Percentiles rank a stretch among this genome's conserved stretches.
phyloP scores from a whole-genome alignment of 2,888 invertebrate genomes.

The Sarcophaga caerulescens region DNA sequence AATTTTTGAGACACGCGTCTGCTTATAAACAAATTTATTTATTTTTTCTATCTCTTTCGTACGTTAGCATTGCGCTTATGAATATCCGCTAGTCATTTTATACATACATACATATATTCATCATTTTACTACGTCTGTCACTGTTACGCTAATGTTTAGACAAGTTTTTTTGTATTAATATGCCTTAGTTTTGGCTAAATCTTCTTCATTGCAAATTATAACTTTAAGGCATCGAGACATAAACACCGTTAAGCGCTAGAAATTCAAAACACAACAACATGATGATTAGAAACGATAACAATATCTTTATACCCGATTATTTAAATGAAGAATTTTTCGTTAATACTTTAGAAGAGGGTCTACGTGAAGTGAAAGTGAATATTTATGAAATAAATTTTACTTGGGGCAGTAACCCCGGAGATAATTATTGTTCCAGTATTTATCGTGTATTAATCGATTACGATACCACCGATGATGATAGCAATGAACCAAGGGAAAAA shows the following conservation, averaged over 20 bases:
- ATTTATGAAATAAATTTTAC: conserved; percentile 73
- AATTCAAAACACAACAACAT: conserved; percentile 28
- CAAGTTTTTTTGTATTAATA: not conserved
- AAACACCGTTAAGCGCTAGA: too few species aligned
- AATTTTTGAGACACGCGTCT: conserved; percentile 12
- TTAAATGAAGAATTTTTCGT: conserved; percentile 74
- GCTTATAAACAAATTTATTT: not conserved
- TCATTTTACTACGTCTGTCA: not conserved
- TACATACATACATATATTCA: not conserved
- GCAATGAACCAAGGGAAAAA: conserved; percentile 43
- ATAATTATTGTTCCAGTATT: conserved; percentile 79
- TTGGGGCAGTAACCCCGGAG: conserved; percentile 77
- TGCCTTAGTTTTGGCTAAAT: conserved; percentile 32
- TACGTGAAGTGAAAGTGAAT: conserved; percentile 71
- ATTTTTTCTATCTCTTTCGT: not conserved
- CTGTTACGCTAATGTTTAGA: not conserved
- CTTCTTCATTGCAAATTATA: conserved; percentile 34
- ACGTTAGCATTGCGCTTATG: not conserved
- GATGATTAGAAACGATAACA: conserved; percentile 71
- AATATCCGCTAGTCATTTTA: not conserved
- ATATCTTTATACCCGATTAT: conserved; percentile 74
- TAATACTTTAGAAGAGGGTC: conserved; percentile 75
- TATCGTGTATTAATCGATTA: conserved; percentile 72
- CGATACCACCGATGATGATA: not conserved
- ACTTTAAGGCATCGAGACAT: conserved; percentile 19